Evolutionary conservation across 2,888 invertebrate species (phyloP), one percentile per base, ranked within the genome.

Genomic region (Chaitophorus viminalis): DNA sequence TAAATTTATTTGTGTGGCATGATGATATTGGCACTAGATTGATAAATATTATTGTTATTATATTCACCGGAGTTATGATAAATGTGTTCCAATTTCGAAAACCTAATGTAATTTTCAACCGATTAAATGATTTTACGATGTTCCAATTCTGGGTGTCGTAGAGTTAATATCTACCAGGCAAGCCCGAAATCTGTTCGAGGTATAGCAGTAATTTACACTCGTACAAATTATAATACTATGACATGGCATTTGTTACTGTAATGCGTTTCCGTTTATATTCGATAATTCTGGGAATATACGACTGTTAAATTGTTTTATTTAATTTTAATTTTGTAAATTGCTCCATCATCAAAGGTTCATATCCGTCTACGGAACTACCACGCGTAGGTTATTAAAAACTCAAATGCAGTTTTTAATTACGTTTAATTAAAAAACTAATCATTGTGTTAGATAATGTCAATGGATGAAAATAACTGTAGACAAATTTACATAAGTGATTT

Each of bases 21-120:
- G 82, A 36, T 74, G 11, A 82, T n/a, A n/a, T 54, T 82, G 82
- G 52, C 82, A 82, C 70, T 52, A 11, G 14, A 74, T 74, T 72
- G 74, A 82, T 68, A 74, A 82, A 74, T 18, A 21, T 54, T 31
- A n/a, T 54, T 46, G 21, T 29, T 5, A 46, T 33, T 46, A 31
- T 68, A n/a, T 68, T 14, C 3, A 72, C n/a, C 52, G 11, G 74
- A 33, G 11, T n/a, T n/a, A 33, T 36, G n/a, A n/a, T n/a, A n/a
- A n/a, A n/a, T 82, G 36, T 46, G 4, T 60, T 18, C 36, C 18
- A 29, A 60, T 33, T 36, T 82, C 54, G 36, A n/a, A 36, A 33
- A 74, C 72, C 54, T 74, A 82, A 46, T 52, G 72, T 5, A 70
- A 72, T 72, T 54, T n/a, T 5, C 33, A 74, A 29, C 29, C n/a